Evolutionary conservation across 2,888 invertebrate species (phyloP), one percentile per base, ranked within the genome.

Genomic region (Tanytarsus gracilentus): DNA sequence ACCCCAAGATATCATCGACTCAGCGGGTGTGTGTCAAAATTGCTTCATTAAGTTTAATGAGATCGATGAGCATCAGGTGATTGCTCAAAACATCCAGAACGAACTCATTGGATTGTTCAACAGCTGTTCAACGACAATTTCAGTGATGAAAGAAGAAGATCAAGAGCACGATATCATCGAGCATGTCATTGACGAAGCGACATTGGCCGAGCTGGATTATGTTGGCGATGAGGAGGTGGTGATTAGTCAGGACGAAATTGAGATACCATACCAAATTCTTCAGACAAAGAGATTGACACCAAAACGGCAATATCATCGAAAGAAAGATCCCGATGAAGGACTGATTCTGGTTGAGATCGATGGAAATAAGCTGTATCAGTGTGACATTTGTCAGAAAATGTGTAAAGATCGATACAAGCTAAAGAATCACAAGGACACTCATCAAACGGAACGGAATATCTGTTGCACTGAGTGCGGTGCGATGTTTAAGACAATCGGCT

Each of bases 11-110:
- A 14, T 39, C 18, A 18, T 58, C 1, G 18, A 21, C 11, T 21
- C 14, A 4, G 14, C 58, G 4, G 58, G 58, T 30, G n/a, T 58
- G 16, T 58, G 58, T 21, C 58, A 58, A 30, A 58, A 58, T 44
- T 58, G 58, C 21, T 58, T 58, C 14, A 58, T 58, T n/a, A 58
- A 58, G 11, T 58, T 58, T 14, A 58, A 58, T 44, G 58, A 58
- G 9, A 23, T 23, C 18, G 58, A 58, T 23, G 58, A 58, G 29
- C 58, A 48, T 44, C 25, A 21, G 6, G 9, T 30, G 23, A 58
- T 27, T 16, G 29, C 29, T 6, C 11, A 29, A 1, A 27, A 27
- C 3, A 58, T 58, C 3, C 40, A 58, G 29, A 18, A 58, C 11
- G 58, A 58, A 8, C 2, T 58, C 1, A 4, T 58, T 3, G 9